phyloP scores from a whole-genome alignment of 1,140 invertebrate genomes.

The Drosophila aff. region DNA sequence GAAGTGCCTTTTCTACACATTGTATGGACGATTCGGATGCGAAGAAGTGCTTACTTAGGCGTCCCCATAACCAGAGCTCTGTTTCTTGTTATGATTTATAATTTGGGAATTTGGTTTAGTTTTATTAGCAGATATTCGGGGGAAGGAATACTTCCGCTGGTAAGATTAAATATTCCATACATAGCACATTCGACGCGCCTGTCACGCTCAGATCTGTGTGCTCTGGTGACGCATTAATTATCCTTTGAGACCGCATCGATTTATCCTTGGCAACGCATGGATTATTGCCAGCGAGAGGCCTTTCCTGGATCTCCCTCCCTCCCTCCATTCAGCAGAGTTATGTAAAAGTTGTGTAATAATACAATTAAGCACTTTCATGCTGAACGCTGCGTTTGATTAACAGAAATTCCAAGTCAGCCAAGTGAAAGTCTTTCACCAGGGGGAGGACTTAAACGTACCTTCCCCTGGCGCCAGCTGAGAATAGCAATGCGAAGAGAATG shows the following conservation, averaged over 20 bases:
- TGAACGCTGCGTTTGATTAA: conserved; percentile 74
- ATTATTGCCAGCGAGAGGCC: conserved; percentile 57
- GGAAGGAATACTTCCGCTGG: not conserved
- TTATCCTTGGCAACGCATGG: conserved; percentile 67
- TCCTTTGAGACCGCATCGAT: conserved; percentile 73
- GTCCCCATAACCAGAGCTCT: not conserved
- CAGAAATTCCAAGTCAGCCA: conserved; percentile 65
- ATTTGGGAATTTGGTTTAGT: conserved; percentile 1
- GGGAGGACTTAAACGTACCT: conserved; percentile 20
- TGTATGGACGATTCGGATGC: not conserved
- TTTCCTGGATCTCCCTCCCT: not conserved
- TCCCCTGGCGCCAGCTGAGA: conserved; percentile 16
- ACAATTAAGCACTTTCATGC: conserved; percentile 79
- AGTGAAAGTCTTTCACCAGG: conserved; percentile 26
- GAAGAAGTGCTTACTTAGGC: not conserved
- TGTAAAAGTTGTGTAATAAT: conserved; percentile 76
- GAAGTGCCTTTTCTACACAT: not conserved
- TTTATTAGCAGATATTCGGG: not conserved
- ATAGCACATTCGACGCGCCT: conserved; percentile 20
- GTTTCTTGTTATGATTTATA: conserved; percentile 6
- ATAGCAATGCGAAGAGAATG: conserved; percentile 55
- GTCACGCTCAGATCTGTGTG: conserved; percentile 53
- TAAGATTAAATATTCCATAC: not conserved
- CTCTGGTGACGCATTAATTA: conserved; percentile 71
- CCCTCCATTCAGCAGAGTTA: conserved; percentile 2